Percentiles rank a stretch among this genome's conserved stretches.
Conservation (phyloP, 2,797 vertebrate genomes). For the Fratercula arctica region DNA sequence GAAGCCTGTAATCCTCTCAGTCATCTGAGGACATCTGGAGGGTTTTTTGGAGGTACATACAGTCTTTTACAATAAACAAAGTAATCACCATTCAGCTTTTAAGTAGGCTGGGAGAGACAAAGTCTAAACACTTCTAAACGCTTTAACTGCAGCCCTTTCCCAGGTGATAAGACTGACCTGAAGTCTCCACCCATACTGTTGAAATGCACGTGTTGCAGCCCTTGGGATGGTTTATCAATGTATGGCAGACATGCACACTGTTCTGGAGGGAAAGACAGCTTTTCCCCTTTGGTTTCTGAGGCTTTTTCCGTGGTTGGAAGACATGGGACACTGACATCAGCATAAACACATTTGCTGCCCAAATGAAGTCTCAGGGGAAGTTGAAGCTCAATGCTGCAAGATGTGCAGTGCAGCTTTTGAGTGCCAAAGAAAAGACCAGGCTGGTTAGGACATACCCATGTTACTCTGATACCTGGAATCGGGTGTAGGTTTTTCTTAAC, state of each 20-base stretch:
- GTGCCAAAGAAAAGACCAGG: not conserved
- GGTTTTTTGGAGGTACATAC: not conserved
- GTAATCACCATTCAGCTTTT: not conserved
- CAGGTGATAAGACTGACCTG: not conserved
- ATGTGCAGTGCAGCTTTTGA: not conserved
- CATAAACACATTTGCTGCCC: not conserved
- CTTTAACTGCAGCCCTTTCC: not conserved
- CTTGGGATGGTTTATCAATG: fast-evolving
- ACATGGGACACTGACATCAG: fast-evolving
- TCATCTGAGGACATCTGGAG: not conserved
- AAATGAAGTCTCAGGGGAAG: too few relatives aligned
- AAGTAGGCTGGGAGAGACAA: not conserved
- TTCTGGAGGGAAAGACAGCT: not conserved
- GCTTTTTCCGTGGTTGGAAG: not conserved
- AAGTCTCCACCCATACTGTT: not conserved
- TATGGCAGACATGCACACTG: fast-evolving
- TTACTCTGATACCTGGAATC: not conserved
- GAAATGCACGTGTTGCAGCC: fast-evolving
- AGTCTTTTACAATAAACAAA: not conserved
- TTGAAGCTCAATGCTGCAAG: not conserved
- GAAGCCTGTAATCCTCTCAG: not conserved
- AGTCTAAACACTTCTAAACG: not conserved
- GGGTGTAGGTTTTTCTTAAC: not conserved
- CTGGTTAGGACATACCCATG: not conserved
- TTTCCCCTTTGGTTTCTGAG: not conserved